Percentiles rank a stretch among this genome's conserved stretches.
phyloP scores from a whole-genome alignment of 2,888 invertebrate genomes.

The Drosophila paracracens region DNA sequence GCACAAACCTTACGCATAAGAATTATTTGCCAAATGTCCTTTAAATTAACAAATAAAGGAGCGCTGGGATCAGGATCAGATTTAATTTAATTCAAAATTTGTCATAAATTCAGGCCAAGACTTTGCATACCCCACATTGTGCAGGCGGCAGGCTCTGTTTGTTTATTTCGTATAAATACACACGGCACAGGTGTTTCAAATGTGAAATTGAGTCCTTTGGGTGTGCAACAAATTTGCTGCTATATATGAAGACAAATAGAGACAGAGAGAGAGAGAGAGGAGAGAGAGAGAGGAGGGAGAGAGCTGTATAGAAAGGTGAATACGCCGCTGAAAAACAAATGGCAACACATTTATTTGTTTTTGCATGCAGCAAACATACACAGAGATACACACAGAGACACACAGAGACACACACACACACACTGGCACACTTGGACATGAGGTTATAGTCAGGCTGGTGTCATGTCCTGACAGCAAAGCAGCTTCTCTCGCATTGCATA shows the following conservation, averaged over 20 bases:
- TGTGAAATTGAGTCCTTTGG: slow-evolving; percentile 64
- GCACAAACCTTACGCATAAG: neutral
- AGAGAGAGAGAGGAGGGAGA: neutral
- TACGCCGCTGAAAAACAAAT: slow-evolving; percentile 60
- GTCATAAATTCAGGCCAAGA: slow-evolving; percentile 19
- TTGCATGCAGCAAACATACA: slow-evolving; percentile 6
- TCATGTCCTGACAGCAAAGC: slow-evolving; percentile 31
- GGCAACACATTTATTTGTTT: slow-evolving; percentile 60
- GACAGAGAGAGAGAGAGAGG: neutral
- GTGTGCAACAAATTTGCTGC: slow-evolving; percentile 57
- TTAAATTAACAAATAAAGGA: neutral
- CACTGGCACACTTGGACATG: slow-evolving; percentile 15
- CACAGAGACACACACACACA: neutral
- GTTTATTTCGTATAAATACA: slow-evolving; percentile 40
- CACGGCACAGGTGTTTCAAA: slow-evolving; percentile 64
- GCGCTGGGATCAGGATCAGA: neutral
- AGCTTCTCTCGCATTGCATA: slow-evolving; percentile 60
- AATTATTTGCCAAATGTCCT: neutral
- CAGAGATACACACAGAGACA: neutral
- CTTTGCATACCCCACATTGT: slow-evolving; percentile 32
- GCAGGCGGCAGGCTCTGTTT: neutral
- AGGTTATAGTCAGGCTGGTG: slow-evolving; percentile 7
- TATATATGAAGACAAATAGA: slow-evolving; percentile 24
- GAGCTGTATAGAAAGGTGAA: neutral
- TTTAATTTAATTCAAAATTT: neutral